Evolutionary conservation across 1,140 invertebrate species (phyloP).

Genomic region (Drosophila sucinea): DNA sequence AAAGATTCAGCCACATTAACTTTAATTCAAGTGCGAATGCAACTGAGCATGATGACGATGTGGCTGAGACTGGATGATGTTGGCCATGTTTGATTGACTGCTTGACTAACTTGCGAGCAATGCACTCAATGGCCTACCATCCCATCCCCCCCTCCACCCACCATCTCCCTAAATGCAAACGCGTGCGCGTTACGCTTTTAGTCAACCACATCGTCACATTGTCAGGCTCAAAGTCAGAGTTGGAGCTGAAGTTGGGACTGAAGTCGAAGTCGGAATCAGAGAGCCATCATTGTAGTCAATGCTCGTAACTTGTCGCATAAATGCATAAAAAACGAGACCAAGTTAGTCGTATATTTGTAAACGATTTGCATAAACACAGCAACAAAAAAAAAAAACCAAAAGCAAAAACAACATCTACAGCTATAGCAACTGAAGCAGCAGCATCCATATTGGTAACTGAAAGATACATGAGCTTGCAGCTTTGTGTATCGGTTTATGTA

Average conservation of each 20-base stretch:
- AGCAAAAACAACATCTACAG: constrained; percentile 8
- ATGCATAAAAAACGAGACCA: constrained; percentile 57
- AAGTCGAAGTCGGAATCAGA: constrained; percentile 4
- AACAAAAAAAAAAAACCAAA: constrained; percentile 17
- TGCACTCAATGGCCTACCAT: constrained; percentile 19
- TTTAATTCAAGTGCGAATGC: constrained; percentile 45
- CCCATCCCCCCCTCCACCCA: background rate
- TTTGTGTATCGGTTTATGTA: constrained; percentile 51
- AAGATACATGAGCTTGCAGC: constrained; percentile 14
- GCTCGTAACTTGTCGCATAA: constrained; percentile 50
- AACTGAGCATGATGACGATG: constrained; percentile 22
- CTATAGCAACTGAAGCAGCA: constrained; percentile 30
- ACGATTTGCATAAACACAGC: constrained; percentile 61
- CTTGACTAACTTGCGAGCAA: constrained; percentile 51
- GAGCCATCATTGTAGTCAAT: constrained; percentile 21
- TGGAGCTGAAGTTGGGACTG: constrained; percentile 8
- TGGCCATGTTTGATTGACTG: constrained; percentile 67
- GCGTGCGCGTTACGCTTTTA: constrained; percentile 38
- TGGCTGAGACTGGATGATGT: constrained; percentile 30
- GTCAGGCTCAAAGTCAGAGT: constrained; percentile 15
- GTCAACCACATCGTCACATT: constrained; percentile 28
- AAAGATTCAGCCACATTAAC: constrained; percentile 20
- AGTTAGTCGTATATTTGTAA: constrained; percentile 57
- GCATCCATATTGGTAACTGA: constrained; percentile 23
- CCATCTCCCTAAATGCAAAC: constrained; percentile 38